These are phyloP conservation scores for Stichopus horrens DNA, from an alignment of 53 echinoderm and acorn worm genomes.

Conservation along the genomic window DNA sequence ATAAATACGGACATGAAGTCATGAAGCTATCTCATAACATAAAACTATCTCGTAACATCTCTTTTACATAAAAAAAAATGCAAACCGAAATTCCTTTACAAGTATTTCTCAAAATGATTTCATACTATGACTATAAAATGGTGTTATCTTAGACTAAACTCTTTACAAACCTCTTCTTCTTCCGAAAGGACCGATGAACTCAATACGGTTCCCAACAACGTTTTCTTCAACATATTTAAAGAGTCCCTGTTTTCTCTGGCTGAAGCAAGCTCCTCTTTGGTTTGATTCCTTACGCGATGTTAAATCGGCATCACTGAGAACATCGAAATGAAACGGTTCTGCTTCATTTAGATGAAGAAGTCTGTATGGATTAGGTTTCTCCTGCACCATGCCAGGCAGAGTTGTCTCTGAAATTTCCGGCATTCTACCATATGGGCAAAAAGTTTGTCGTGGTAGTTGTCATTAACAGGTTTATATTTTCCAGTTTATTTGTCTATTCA, in stretches of 20 bases:
- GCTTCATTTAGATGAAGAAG: not conserved
- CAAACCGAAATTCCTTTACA: too few species aligned
- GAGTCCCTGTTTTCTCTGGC: constrained; percentile 34
- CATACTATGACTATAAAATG: not conserved
- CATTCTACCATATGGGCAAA: not conserved
- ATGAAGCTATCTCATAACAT: too few species aligned
- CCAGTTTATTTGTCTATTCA: too few species aligned
- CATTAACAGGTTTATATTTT: too few species aligned
- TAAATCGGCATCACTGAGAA: constrained; percentile 33
- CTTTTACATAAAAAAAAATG: too few species aligned
- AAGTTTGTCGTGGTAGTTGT: too few species aligned
- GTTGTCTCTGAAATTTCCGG: constrained; percentile 41
- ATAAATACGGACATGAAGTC: too few species aligned
- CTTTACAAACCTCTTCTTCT: constrained; percentile 67
- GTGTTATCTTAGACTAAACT: constrained; percentile 1
- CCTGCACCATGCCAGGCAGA: constrained; percentile 2
- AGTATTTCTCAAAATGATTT: constrained; percentile 2
- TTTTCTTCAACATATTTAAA: constrained; percentile 73
- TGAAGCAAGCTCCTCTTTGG: constrained; percentile 45
- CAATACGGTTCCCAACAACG: constrained; percentile 65
- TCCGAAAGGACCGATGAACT: constrained; percentile 71
- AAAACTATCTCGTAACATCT: too few species aligned
- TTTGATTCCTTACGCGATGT: constrained; percentile 5
- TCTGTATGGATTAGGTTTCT: not conserved
- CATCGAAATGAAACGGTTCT: constrained; percentile 25